Base-by-base conservation (phyloP, 1,140 invertebrate genomes). In the Whitmania pigra region DNA sequence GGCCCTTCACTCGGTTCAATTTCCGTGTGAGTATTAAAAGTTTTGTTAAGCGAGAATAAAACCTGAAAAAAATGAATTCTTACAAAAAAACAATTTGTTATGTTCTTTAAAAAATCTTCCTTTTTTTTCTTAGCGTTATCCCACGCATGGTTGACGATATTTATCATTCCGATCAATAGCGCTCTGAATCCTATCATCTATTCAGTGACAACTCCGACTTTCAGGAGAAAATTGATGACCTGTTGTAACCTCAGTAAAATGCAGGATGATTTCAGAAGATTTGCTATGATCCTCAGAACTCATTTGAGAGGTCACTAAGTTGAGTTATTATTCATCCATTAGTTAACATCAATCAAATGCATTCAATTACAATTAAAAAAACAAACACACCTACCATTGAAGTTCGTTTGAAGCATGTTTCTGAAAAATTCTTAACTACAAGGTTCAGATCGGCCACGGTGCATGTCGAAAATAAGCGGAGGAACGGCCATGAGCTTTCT, bases 21-120 rank as follows among this genome's bases (percentile, higher is more conserved):
- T 89, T 72, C 80, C 82, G 43, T 82, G 84, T 49, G 43, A 49
- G 43, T 49, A 49, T 49, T 1, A 49, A 15, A 0, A 17, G n/a
- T 17, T 49, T 49, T 49, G 0, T 15, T 49, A 49, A 49, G 13
- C 43, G 43, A 49, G 13, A 49, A 1, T 49, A 49, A 49, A 4
- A 11, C 13, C 3, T 11, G 9, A 3, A 11, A 15, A 49, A 11
- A 49, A 49, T 49, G 2, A 49, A 49, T 15, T 15, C 43, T 11
- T 15, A 49, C 9, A 49, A 17, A 49, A 49, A 49, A 49, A 15
- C 5, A 49, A 15, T 11, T 15, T 49, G 25, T 66, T 31, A 49
- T 4, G 22, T 36, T n/a, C 67, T 53, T 20, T 60, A 72, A 66
- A 72, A 49, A 49, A n/a, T n/a, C n/a, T n/a, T n/a, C n/a, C n/a